Conservation (phyloP, 2,888 invertebrate genomes). For the Nebria brevicollis region DNA sequence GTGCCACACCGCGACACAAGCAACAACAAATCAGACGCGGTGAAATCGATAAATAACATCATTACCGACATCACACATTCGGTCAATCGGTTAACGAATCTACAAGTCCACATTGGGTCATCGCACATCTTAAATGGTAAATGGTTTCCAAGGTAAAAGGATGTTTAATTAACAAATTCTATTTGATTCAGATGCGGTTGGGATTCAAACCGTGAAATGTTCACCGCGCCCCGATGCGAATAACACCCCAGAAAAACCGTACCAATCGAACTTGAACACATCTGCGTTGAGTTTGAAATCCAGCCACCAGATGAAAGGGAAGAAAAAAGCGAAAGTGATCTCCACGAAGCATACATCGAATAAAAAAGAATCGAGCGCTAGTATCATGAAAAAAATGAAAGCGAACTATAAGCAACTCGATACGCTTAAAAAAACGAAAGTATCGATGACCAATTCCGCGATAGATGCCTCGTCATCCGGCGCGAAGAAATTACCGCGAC, state of each 20-base stretch:
- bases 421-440: conserved; percentile 11
- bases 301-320: neutral
- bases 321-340: conserved; percentile 20
- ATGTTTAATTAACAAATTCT: neutral
- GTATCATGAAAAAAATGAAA: conserved; percentile 49
- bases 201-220: conserved; percentile 31
- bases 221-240: neutral
- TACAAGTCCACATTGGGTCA: conserved; percentile 53
- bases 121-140: neutral
- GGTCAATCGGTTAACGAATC: conserved; percentile 58
- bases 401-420: conserved; percentile 43
- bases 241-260: conserved; percentile 36
- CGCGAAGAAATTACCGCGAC: neutral
- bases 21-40: conserved; percentile 3
- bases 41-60: conserved; percentile 57
- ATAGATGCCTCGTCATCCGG: neutral
- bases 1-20: neutral
- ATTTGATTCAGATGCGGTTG: neutral
- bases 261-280: conserved; percentile 13
- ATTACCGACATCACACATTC: conserved; percentile 60
- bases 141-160: no score
- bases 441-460: neutral
- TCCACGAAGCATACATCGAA: conserved; percentile 26
- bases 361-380: conserved; percentile 47
- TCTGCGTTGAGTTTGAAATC: neutral